Evolutionary conservation across 2,888 invertebrate genomes (phyloP).

Genomic region (Rhagonycha lutea): DNA sequence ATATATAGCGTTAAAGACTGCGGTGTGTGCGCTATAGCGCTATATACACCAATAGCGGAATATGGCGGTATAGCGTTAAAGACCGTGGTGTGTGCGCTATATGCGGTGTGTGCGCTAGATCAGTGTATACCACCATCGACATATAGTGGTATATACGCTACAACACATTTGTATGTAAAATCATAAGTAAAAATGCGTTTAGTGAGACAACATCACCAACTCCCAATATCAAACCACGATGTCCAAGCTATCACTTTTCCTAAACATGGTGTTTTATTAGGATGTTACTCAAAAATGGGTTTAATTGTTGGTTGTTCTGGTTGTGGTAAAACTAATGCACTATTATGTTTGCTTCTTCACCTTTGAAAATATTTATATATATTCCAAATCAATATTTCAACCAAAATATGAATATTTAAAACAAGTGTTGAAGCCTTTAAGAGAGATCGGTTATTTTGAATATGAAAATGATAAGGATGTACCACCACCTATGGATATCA

Average conservation of each 20-base stretch:
- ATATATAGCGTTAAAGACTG: no score
- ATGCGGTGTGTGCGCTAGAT: no score
- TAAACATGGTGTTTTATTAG: no score
- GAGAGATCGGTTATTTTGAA: constrained; percentile 37
- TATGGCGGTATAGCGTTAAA: no score
- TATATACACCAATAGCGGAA: no score
- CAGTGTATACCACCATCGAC: no score
- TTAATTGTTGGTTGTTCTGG: constrained; percentile 30
- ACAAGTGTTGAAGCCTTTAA: constrained; percentile 32
- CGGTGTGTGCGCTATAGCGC: no score
- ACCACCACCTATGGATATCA: constrained; percentile 34
- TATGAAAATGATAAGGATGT: constrained; percentile 33
- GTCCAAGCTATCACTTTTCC: background rate
- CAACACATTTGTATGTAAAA: no score
- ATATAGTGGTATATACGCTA: no score
- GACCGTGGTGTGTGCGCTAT: no score
- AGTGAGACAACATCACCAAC: background rate
- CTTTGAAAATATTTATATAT: constrained; percentile 50
- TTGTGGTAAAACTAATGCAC: constrained; percentile 48
- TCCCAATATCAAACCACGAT: background rate
- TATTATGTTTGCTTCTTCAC: constrained; percentile 42
- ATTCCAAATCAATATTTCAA: constrained; percentile 43
- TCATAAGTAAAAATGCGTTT: background rate
- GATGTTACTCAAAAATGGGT: no score
- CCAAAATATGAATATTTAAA: constrained; percentile 41